Base-by-base conservation (phyloP, 2,888 invertebrate species). In the Erebia epiphron region DNA sequence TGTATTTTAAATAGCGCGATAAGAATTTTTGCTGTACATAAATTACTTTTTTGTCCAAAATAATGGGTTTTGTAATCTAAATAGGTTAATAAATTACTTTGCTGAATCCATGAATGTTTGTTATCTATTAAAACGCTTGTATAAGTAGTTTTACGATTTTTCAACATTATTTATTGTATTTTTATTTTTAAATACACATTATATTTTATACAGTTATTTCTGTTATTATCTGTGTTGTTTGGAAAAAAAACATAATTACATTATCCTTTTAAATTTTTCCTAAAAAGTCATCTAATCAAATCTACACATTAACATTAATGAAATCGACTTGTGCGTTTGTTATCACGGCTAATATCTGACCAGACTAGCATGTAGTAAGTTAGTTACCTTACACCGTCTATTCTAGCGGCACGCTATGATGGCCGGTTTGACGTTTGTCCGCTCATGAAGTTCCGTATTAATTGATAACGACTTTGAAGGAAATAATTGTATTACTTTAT, bases 241-340 rank as follows among this genome's bases (percentile, higher is more conserved):
- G 26, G 57, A 26, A 56, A 56, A 21, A 21, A n/a, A 0, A 11
- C 2, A 11, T 13, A 50, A 14, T 7, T n/a, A 7, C 14, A 50
- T 1, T 3, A 0, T 26, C 26, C 21, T 21, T 11, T 16, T 4
- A 2, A 35, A 35, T 35, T 21, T 21, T 56, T 1, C 41, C 9
- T 41, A 16, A 16, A 35, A 58, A 41, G 58, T 58, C 58, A 41
- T 58, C 35, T 41, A 41, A 58, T 58, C n/a, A 41, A n/a, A 16
- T 58, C 35, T 41, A n/a, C 35, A 41, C 21, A 14, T 2, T n/a
- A 35, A 58, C n/a, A 56, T 56, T 56, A 56, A 56, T 11, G 11
- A 10, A 50, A 56, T n/a, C n/a, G 56, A 0, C 21, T 56, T 56
- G 56, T 18, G 1, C 13, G 21, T 56, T 56, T 21, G 21, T n/a